Conservation (phyloP, 2,113 vertebrate genomes). For the Microtus oregoni region DNA sequence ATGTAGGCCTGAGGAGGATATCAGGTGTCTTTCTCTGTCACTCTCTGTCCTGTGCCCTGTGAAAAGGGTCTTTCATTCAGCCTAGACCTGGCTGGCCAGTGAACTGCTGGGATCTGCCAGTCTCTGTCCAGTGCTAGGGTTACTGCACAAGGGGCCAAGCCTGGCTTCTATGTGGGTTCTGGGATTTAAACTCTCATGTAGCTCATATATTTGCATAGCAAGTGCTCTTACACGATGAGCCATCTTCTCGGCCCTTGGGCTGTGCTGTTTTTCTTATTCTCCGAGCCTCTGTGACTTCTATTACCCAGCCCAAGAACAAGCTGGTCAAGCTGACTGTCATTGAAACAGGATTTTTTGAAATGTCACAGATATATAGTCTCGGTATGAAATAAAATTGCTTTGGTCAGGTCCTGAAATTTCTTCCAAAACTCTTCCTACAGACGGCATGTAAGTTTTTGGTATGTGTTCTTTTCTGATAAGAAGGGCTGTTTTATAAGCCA, state of each 20-base stretch:
- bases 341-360: background rate
- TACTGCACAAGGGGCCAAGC: background rate
- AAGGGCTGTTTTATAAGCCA: conserved; percentile 20
- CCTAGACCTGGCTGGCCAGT: background rate
- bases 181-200: background rate
- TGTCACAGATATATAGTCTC: background rate
- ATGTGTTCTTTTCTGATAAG: background rate
- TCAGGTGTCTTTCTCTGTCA: background rate
- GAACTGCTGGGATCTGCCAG: background rate
- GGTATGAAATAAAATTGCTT: background rate
- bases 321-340: background rate
- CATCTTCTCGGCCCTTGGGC: background rate
- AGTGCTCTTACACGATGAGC: no score
- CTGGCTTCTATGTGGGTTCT: background rate
- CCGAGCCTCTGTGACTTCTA: background rate
- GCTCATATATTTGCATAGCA: background rate
- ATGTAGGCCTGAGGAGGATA: background rate
- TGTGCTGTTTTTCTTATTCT: background rate
- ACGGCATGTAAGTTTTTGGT: no score
- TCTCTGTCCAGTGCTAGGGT: background rate
- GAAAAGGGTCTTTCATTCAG: background rate
- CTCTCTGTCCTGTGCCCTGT: background rate
- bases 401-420: background rate
- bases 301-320: background rate
- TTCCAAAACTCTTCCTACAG: background rate